A percentile compares a stretch with the other conserved stretches of the same genome.
These are phyloP conservation scores for Geotrupes spiniger DNA, from an alignment of 2,888 invertebrate genomes.

Conservation along the genomic window DNA sequence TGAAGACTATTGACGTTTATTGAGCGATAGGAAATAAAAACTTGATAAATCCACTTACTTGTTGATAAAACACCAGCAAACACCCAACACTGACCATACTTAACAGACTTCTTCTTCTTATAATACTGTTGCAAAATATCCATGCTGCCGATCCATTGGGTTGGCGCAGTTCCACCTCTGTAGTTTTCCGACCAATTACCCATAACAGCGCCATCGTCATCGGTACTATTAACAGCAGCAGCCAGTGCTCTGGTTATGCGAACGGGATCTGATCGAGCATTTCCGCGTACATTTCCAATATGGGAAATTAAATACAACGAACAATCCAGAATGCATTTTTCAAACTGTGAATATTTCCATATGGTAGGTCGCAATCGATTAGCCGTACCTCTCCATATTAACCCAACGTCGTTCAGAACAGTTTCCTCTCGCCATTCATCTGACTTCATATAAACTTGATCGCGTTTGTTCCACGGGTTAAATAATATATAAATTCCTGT, in stretches of 20 bases:
- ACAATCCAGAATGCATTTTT: constrained; percentile 77
- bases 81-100: constrained; percentile 95
- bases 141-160: constrained; percentile 87
- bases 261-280: constrained; percentile 73
- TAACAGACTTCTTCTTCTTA: constrained; percentile 80
- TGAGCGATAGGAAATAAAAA: too few relatives aligned
- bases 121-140: constrained; percentile 83
- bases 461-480: constrained; percentile 83
- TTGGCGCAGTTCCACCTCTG: constrained; percentile 79
- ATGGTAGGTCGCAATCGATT: constrained; percentile 79
- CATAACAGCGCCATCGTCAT: constrained; percentile 80
- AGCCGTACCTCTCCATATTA: constrained; percentile 88
- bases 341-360: constrained; percentile 92
- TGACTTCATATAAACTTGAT: constrained; percentile 63
- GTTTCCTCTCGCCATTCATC: constrained; percentile 79
- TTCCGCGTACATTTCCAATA: constrained; percentile 61
- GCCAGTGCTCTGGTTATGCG: constrained; percentile 76
- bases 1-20: too few relatives aligned
- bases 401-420: constrained; percentile 80
- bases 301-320: constrained; percentile 70
- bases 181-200: constrained; percentile 90
- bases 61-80: constrained; percentile 89
- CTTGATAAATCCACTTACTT: constrained; percentile 57
- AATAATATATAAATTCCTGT: constrained; percentile 78
- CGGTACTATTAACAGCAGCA: constrained; percentile 82